phyloP scores from a whole-genome alignment of 2,797 vertebrate species.

The Periophthalmus magnuspinnatus region DNA sequence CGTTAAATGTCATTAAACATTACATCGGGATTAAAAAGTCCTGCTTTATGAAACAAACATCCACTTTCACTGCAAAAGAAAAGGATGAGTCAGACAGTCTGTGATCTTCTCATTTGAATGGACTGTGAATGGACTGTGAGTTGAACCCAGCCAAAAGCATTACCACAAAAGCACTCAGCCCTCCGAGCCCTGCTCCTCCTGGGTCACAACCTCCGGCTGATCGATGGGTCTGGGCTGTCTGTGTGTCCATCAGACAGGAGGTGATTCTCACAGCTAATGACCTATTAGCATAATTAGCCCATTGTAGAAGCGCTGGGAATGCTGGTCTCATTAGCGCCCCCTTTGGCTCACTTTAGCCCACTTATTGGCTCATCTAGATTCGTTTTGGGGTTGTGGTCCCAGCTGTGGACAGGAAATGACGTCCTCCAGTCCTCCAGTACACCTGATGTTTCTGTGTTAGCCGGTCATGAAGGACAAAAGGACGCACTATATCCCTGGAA shows the following conservation, averaged over 20 bases:
- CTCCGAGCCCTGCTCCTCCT: background rate
- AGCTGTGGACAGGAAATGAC: slow-evolving; percentile 13
- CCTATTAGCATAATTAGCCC: background rate
- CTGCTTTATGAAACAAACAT: too few relatives aligned
- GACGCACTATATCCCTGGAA: background rate
- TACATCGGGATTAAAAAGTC: too few relatives aligned
- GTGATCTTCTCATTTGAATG: background rate
- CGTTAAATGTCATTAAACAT: too few relatives aligned
- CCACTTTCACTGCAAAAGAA: too few relatives aligned
- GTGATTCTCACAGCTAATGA: slow-evolving; percentile 5
- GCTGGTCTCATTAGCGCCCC: slow-evolving; percentile 1
- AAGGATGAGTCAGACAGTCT: too few relatives aligned
- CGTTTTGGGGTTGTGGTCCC: background rate
- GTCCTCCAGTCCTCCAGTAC: background rate
- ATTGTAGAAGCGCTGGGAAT: background rate
- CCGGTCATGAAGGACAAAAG: too few relatives aligned
- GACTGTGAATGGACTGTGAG: background rate
- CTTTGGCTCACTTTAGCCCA: background rate
- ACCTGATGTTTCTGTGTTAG: background rate
- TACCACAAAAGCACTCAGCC: background rate
- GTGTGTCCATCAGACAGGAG: background rate
- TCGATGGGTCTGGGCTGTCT: background rate
- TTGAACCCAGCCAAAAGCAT: background rate
- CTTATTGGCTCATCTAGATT: background rate
- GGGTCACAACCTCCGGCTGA: background rate